A percentile compares a stretch with the other conserved stretches of the same genome.
These are phyloP conservation scores for Dufourea novaeangliae DNA, from an alignment of 1,140 invertebrate genomes.

Conservation along the genomic window DNA sequence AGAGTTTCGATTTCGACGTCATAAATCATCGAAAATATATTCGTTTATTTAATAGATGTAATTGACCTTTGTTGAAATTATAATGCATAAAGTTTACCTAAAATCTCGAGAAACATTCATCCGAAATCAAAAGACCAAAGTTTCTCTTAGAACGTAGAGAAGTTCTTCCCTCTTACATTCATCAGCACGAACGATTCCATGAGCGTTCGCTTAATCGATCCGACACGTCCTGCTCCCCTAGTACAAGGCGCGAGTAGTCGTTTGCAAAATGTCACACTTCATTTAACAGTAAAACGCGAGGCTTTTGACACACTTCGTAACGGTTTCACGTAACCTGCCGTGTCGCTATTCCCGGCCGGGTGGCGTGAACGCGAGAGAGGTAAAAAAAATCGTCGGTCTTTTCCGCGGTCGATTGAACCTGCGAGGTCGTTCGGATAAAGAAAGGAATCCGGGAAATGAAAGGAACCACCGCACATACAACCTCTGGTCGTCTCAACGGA, in stretches of 20 bases:
- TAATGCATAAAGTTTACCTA: too few species aligned
- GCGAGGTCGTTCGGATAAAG: slow-evolving; percentile 38
- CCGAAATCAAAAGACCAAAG: too few species aligned
- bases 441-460: slow-evolving; percentile 47
- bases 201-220: too few species aligned
- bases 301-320: slow-evolving; percentile 28
- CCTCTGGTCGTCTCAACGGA: too few species aligned
- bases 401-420: slow-evolving; percentile 40
- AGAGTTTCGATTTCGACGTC: too few species aligned
- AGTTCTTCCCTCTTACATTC: background rate
- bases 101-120: too few species aligned
- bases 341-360: background rate
- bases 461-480: too few species aligned
- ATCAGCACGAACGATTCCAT: background rate
- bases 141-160: background rate
- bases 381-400: slow-evolving; percentile 13
- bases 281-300: slow-evolving; percentile 41
- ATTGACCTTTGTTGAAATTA: too few species aligned
- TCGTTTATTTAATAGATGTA: too few species aligned
- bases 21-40: too few species aligned
- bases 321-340: background rate
- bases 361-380: background rate
- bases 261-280: slow-evolving; percentile 41
- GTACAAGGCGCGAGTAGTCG: slow-evolving; percentile 1
- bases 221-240: background rate